Conservation (phyloP, 1,140 invertebrate species). For the Diachasma alloeum region DNA sequence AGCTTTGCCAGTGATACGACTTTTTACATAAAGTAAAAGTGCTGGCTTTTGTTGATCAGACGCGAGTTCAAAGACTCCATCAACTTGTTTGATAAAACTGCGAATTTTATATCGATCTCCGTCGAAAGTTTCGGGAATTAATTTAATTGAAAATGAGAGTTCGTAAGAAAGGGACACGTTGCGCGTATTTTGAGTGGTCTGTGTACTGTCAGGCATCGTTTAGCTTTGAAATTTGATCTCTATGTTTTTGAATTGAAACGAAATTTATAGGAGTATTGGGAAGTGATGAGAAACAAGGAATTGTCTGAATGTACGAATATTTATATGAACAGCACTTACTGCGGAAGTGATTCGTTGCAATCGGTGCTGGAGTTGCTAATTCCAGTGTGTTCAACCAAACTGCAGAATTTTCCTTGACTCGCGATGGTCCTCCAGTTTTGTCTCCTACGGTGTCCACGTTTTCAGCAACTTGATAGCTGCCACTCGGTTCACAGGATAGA, state of each 20-base stretch:
- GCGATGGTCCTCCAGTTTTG: neutral
- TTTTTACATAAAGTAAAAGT: constrained; percentile 27
- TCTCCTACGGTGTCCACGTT: neutral
- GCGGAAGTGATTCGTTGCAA: neutral
- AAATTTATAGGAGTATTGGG: neutral
- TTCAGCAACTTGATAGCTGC: neutral
- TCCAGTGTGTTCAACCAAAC: neutral
- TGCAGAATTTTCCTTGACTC: neutral
- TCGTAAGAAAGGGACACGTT: neutral
- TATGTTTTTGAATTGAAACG: too few species aligned
- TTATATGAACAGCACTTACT: neutral
- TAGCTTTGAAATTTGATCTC: neutral
- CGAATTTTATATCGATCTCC: constrained; percentile 17
- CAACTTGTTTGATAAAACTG: too few species aligned
- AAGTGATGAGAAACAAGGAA: neutral
- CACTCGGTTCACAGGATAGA: neutral
- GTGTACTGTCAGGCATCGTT: constrained; percentile 39
- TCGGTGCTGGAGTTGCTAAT: neutral
- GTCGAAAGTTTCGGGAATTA: constrained; percentile 19
- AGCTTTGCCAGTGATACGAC: constrained; percentile 24
- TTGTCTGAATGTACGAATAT: neutral
- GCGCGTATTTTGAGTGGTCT: constrained; percentile 23
- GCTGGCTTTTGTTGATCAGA: neutral
- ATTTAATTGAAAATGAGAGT: constrained; percentile 18
- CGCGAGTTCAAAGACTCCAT: constrained; percentile 24